Conservation (phyloP, 2,888 invertebrate genomes). For the Amitus sp. region DNA sequence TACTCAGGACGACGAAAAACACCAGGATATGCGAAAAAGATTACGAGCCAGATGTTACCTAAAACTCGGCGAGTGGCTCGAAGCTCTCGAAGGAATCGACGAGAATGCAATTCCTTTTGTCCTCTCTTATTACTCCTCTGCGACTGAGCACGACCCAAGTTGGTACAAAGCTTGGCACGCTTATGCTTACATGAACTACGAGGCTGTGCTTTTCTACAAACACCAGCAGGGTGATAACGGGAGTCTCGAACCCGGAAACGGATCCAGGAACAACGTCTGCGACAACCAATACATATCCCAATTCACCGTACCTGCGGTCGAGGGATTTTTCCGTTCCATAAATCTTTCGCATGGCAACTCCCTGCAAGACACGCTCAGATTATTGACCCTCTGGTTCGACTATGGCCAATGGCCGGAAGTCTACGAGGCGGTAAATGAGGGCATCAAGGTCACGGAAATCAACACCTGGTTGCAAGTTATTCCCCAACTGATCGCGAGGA, state of each 20-base stretch:
- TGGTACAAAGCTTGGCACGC: conserved; percentile 99
- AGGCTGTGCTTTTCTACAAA: conserved; percentile 82
- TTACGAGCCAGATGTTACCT: conserved; percentile 86
- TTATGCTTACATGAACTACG: conserved; percentile 98
- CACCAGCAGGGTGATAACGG: conserved; percentile 58
- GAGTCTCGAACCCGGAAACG: conserved; percentile 41
- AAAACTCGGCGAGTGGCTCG: conserved; percentile 95
- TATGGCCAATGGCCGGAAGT: conserved; percentile 95
- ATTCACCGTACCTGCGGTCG: conserved; percentile 93
- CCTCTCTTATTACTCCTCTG: conserved; percentile 82
- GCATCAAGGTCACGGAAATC: conserved; percentile 92
- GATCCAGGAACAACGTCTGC: conserved; percentile 47
- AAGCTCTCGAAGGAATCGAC: conserved; percentile 83
- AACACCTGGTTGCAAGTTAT: conserved; percentile 99
- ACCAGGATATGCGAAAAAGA: conserved; percentile 62
- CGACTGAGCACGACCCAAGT: conserved; percentile 83
- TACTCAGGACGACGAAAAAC: conserved; percentile 61
- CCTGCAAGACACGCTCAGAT: conserved; percentile 94
- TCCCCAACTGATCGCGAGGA: conserved; percentile 97
- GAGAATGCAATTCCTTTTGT: conserved; percentile 80
- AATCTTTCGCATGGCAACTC: conserved; percentile 92
- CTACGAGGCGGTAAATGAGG: conserved; percentile 91
- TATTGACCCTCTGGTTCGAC: conserved; percentile 97
- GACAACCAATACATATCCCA: conserved; percentile 73
- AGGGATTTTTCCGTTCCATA: conserved; percentile 96